phyloP scores from a whole-genome alignment of 30 jellyfish, hydroid and myxozoan species.

The Pseudorhiza aurosa region DNA sequence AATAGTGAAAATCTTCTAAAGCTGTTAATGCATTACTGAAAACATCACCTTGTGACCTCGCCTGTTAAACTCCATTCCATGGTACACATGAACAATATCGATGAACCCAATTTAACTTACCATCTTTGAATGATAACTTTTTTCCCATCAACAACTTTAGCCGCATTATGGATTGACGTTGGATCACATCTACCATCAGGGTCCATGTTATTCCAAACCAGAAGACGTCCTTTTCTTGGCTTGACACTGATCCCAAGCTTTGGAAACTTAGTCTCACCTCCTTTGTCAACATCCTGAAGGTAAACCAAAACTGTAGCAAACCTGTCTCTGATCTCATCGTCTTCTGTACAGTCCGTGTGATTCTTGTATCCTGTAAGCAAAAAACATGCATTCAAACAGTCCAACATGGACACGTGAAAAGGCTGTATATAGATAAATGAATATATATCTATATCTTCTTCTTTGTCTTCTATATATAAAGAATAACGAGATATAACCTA shows the following conservation, averaged over 20 bases:
- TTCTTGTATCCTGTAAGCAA: slow-evolving; percentile 72
- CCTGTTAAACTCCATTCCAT: too few relatives aligned
- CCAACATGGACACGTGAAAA: too few relatives aligned
- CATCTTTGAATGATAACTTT: slow-evolving; percentile 87
- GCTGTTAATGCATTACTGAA: too few relatives aligned
- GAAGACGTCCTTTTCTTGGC: slow-evolving; percentile 84
- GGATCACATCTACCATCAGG: slow-evolving; percentile 83
- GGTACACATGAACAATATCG: too few relatives aligned
- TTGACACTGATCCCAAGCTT: slow-evolving; percentile 66
- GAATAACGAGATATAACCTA: too few relatives aligned
- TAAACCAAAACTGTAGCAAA: slow-evolving; percentile 85
- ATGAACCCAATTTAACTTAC: too few relatives aligned
- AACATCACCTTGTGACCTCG: too few relatives aligned
- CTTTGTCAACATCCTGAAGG: slow-evolving; percentile 79
- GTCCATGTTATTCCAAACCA: slow-evolving; percentile 89
- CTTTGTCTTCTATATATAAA: too few relatives aligned
- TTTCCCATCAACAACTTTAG: slow-evolving; percentile 78
- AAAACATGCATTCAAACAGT: not conserved
- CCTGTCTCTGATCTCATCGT: slow-evolving; percentile 76
- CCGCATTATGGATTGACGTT: slow-evolving; percentile 85
- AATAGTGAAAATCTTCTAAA: too few relatives aligned
- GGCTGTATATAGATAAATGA: too few relatives aligned
- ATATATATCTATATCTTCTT: too few relatives aligned
- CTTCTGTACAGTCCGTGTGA: slow-evolving; percentile 82
- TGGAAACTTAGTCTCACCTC: slow-evolving; percentile 89